phyloP scores from a whole-genome alignment of 2,888 invertebrate genomes.

The Nezara viridula region DNA sequence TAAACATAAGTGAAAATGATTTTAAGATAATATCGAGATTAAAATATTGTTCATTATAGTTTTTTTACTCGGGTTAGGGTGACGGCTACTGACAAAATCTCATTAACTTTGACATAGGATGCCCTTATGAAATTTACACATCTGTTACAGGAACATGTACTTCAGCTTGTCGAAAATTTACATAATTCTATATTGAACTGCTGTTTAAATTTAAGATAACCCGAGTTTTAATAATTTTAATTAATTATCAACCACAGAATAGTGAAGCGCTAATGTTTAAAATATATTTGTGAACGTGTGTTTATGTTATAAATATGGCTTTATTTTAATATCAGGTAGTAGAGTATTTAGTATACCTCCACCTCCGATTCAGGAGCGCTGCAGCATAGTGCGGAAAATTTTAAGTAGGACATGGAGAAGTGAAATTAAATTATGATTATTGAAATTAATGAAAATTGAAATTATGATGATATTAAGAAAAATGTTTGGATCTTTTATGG shows the following conservation, averaged over 20 bases:
- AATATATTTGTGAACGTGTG: background rate
- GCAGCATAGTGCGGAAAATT: no score
- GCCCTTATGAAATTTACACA: conserved; percentile 20
- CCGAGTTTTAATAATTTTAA: background rate
- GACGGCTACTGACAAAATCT: background rate
- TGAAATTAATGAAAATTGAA: no score
- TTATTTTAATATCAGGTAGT: no score
- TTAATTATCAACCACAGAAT: background rate
- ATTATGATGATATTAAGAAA: no score
- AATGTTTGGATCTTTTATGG: no score
- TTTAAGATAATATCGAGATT: background rate
- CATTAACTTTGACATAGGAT: background rate
- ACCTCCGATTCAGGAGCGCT: no score
- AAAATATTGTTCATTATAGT: background rate
- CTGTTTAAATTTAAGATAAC: background rate
- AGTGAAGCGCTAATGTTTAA: background rate
- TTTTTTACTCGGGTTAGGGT: background rate
- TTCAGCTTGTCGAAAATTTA: conserved; percentile 3
- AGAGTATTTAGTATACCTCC: no score
- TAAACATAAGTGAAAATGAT: background rate
- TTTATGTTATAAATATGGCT: background rate
- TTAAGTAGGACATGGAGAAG: no score
- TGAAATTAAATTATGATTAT: no score
- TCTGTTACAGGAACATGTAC: background rate
- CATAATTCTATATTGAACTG: conserved; percentile 10